Evolutionary conservation across 2,113 vertebrate species (phyloP).

Genomic region (Himantopus leucocephalus): DNA sequence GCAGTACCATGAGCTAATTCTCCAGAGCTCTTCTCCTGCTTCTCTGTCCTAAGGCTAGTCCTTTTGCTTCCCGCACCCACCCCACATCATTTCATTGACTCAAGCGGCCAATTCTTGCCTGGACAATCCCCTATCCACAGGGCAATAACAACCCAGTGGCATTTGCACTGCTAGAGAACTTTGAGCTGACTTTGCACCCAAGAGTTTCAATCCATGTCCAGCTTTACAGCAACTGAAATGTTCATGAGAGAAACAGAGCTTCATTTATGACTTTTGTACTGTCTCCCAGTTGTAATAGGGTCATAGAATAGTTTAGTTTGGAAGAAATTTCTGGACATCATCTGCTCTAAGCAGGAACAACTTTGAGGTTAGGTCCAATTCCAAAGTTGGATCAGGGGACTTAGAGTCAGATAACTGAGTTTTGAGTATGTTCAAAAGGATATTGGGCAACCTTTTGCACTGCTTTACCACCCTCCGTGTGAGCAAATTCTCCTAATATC

Average conservation of each 20-base stretch:
- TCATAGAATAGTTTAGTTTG: neutral
- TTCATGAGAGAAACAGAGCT: neutral
- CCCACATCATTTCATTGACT: neutral
- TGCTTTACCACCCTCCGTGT: neutral
- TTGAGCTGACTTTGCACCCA: neutral
- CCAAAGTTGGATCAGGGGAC: neutral
- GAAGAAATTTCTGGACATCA: neutral
- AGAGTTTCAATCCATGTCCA: neutral
- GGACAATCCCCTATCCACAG: neutral
- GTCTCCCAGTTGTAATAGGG: neutral
- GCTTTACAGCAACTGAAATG: neutral
- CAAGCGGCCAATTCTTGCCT: neutral
- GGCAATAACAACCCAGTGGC: neutral
- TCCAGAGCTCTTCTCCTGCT: neutral
- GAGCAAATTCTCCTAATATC: neutral
- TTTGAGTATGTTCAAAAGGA: neutral
- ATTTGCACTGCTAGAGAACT: neutral
- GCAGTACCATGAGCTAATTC: constrained; percentile 23
- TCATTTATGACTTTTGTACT: neutral
- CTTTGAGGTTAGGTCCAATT: neutral
- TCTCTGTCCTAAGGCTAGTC: neutral
- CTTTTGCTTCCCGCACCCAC: neutral
- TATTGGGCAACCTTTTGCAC: neutral
- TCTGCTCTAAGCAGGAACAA: neutral
- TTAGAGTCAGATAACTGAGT: neutral